A percentile compares a stretch with the other conserved stretches of the same genome.
Evolutionary conservation across 2,113 vertebrate species (phyloP).

Genomic region (Orcinus orca): DNA sequence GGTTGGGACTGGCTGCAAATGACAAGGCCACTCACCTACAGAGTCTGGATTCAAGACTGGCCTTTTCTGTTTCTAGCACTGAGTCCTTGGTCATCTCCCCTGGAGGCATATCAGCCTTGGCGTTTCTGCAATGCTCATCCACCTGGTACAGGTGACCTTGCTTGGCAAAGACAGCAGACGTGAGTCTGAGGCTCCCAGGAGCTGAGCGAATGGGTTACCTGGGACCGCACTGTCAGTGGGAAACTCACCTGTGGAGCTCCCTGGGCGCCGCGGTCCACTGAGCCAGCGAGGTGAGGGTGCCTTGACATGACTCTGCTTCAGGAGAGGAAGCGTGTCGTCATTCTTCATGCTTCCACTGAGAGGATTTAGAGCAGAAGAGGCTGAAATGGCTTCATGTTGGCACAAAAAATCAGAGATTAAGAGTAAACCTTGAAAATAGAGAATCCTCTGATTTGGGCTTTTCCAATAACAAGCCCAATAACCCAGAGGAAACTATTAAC

Average conservation of each 20-base stretch:
- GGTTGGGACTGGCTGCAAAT: not conserved
- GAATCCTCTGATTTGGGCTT: constrained; percentile 83
- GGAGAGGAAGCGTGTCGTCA: constrained; percentile 72
- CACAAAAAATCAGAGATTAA: constrained; percentile 79
- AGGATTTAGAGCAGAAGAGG: constrained; percentile 78
- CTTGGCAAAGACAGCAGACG: constrained; percentile 47
- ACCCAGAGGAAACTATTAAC: constrained; percentile 85
- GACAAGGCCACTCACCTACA: not conserved
- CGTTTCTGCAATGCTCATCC: not conserved
- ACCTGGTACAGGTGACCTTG: constrained; percentile 59
- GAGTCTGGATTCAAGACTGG: not conserved
- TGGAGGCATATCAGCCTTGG: not conserved
- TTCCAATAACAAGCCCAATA: constrained; percentile 83
- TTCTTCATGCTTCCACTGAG: constrained; percentile 78
- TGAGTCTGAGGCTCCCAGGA: constrained; percentile 69
- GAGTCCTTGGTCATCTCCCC: not conserved
- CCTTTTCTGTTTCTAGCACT: not conserved
- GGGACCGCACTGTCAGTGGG: constrained; percentile 66
- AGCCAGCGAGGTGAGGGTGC: constrained; percentile 71
- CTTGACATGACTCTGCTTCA: constrained; percentile 64
- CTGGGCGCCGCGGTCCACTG: constrained; percentile 71
- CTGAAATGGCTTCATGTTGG: constrained; percentile 75
- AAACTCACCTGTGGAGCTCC: constrained; percentile 78
- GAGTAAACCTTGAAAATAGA: constrained; percentile 77
- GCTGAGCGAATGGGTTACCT: constrained; percentile 74